Evolutionary conservation across 2,113 vertebrate species (phyloP).

Genomic region (Rhabdomys dilectus): DNA sequence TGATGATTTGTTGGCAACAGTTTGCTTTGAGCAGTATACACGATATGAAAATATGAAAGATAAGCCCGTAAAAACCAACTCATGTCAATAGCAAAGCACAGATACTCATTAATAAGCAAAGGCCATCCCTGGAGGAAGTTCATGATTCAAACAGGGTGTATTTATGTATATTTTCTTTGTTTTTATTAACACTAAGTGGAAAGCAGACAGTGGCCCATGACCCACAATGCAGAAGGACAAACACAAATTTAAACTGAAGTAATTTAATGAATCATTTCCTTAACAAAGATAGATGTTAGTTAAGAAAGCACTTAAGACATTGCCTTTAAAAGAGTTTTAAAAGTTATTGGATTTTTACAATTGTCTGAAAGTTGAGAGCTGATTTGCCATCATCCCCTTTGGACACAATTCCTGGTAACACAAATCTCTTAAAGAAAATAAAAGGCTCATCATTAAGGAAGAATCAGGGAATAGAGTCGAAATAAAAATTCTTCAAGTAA

Average conservation of each 20-base stretch:
- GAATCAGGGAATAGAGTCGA: not conserved
- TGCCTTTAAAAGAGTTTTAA: not conserved
- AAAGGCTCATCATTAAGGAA: not conserved
- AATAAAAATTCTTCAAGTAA: not conserved
- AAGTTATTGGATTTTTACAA: not conserved
- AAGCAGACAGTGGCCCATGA: not conserved
- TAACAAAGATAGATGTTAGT: not conserved
- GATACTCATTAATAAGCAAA: not conserved
- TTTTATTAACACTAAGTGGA: slow-evolving; percentile 52
- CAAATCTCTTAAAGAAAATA: not conserved
- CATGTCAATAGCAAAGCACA: not conserved
- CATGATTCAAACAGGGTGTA: not conserved
- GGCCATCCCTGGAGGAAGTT: not conserved
- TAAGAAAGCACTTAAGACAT: not conserved
- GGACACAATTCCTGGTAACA: not conserved
- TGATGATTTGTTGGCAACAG: not conserved
- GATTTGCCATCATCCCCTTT: not conserved
- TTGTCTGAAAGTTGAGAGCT: not conserved
- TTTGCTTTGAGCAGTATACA: not conserved
- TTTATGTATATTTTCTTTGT: not conserved
- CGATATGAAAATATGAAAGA: not conserved
- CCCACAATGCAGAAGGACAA: not conserved
- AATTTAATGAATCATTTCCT: slow-evolving; percentile 46
- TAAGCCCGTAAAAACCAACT: not conserved
- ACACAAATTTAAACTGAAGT: slow-evolving; percentile 1